Evolutionary conservation across 2,888 invertebrate species (phyloP), one percentile per base, ranked within the genome.

Genomic region (Meiosimyza decipiens): DNA sequence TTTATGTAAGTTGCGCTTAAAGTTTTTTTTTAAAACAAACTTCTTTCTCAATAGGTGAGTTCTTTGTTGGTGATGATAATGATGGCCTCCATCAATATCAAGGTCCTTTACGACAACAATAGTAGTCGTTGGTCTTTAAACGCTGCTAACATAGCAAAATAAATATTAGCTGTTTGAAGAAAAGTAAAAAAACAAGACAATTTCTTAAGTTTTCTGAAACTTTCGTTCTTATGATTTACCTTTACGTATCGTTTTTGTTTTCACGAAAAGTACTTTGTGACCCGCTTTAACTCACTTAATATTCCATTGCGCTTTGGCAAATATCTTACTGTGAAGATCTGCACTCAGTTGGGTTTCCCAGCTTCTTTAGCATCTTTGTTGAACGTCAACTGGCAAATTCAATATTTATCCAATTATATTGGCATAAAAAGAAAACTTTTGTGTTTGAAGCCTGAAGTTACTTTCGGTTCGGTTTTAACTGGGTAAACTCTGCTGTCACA

Each of bases 351-450:
- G 63, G 49, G 49, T 40, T 47, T 40, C 47, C 47, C 63, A 47
- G 63, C 63, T 63, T 40, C 63, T 47, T 63, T 47, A n/a, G 63
- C 63, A 63, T 63, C 63, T 33, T 33, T 28, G 40, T 40, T 40
- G 40, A 9, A 40, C 40, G 40, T 40, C 40, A 40, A 9, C 40
- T 40, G 0, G 40, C 40, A 40, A 40, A 40, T 40, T 51, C 69
- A 69, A 69, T 69, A 69, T 69, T 69, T 69, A 60, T 50, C 69
- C 69, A 69, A 62, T 69, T 69, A 68, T 68, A 63, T 63, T 63
- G 49, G 63, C 47, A 63, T 63, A 57, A 47, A 68, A 40, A 50
- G 50, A 47, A 68, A 68, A 22, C 15, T 68, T 68, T 57, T 47
- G 67, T 55, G 16, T 33, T 40, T 40, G 40, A 40, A 40, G 57